These are phyloP conservation scores for Nomada hirtipes DNA, from an alignment of 2,888 invertebrate species.

Conservation along the genomic window DNA sequence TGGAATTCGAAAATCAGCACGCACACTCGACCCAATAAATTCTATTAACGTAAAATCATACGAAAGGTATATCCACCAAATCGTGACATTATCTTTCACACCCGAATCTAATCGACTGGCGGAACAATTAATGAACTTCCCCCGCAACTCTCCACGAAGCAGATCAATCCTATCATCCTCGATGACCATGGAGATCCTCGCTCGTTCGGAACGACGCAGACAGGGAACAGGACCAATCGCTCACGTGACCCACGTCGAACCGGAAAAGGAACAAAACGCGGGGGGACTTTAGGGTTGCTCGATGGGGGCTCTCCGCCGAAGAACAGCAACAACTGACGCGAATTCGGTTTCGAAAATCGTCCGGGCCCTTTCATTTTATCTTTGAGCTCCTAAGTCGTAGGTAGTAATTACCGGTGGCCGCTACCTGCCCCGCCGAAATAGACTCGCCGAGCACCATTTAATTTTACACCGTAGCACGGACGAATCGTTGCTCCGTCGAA, in stretches of 20 bases:
- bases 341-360: conserved; percentile 75
- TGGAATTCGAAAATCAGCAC: too few relatives aligned
- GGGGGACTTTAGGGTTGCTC: background rate
- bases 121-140: conserved; percentile 21
- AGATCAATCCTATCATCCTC: conserved; percentile 34
- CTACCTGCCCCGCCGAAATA: conserved; percentile 83
- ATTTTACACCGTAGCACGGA: conserved; percentile 79
- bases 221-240: conserved; percentile 26
- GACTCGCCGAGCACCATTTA: conserved; percentile 83
- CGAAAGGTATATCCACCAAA: too few relatives aligned
- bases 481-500: conserved; percentile 41
- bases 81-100: background rate
- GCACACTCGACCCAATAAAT: background rate
- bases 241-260: conserved; percentile 58
- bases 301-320: background rate
- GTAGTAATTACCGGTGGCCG: conserved; percentile 84
- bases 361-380: conserved; percentile 76
- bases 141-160: background rate
- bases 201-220: background rate
- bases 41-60: too few relatives aligned
- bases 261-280: conserved; percentile 51
- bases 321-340: conserved; percentile 61
- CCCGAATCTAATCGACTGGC: background rate
- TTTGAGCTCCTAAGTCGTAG: conserved; percentile 79
- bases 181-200: conserved; percentile 29